Percentiles rank a stretch among this genome's conserved stretches.
phyloP scores from a whole-genome alignment of 2,113 vertebrate genomes.

The Phrynocephalus versicolor region DNA sequence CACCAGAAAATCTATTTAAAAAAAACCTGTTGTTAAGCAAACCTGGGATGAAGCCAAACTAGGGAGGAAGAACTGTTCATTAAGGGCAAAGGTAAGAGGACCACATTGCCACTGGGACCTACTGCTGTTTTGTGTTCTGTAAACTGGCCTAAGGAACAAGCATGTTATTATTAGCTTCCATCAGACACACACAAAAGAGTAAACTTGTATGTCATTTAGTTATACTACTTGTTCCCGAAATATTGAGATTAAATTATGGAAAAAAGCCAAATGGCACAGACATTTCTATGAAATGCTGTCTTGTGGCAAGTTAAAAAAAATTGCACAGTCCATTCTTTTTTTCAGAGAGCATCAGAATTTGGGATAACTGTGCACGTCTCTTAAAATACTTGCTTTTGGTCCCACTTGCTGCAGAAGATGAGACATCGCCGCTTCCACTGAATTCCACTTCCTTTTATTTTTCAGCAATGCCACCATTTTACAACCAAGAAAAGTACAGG shows the following conservation, averaged over 20 bases:
- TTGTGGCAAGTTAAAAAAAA: neutral
- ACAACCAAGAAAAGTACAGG: neutral
- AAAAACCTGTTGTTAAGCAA: neutral
- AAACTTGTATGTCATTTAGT: neutral
- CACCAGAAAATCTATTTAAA: neutral
- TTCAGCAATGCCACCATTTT: neutral
- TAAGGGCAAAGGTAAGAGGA: neutral
- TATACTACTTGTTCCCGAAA: neutral
- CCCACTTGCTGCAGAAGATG: neutral
- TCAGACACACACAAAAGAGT: neutral
- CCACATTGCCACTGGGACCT: neutral
- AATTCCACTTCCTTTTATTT: constrained; percentile 16
- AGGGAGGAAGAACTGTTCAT: neutral
- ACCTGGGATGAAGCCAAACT: neutral
- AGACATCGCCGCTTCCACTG: rapidly evolving
- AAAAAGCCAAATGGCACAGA: neutral
- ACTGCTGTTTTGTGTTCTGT: neutral
- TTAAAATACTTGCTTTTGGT: neutral
- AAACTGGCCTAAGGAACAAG: neutral
- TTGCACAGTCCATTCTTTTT: neutral
- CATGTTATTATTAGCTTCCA: no score
- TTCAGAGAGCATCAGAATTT: neutral
- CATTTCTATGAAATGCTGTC: neutral
- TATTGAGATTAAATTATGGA: neutral
- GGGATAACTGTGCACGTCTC: neutral